A percentile compares a stretch with the other conserved stretches of the same genome.
Evolutionary conservation across 1,140 invertebrate species (phyloP).

Genomic region (Phocides pigmalion): DNA sequence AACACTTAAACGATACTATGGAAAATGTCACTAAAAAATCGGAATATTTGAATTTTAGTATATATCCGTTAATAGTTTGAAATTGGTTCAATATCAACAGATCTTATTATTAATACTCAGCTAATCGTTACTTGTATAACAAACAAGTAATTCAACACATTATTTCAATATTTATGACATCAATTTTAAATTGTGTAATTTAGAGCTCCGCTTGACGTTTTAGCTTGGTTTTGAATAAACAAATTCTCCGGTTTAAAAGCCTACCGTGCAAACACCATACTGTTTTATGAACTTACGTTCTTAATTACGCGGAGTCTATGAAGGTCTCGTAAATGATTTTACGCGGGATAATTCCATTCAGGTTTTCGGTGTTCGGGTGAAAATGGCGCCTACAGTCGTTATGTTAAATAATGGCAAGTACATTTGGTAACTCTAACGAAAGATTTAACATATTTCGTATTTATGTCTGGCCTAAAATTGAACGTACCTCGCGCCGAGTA

Average conservation of each 20-base stretch:
- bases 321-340: slow-evolving; percentile 36
- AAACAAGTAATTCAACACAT: no score
- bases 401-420: slow-evolving; percentile 25
- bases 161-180: no score
- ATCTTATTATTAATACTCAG: no score
- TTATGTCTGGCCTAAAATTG: neutral
- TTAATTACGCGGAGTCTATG: slow-evolving; percentile 35
- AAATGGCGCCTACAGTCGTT: slow-evolving; percentile 25
- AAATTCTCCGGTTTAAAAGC: slow-evolving; percentile 32
- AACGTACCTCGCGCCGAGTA: neutral
- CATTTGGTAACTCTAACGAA: slow-evolving; percentile 14
- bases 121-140: no score
- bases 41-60: no score
- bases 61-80: no score
- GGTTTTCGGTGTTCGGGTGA: slow-evolving; percentile 19
- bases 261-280: slow-evolving; percentile 17
- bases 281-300: slow-evolving; percentile 32
- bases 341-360: slow-evolving; percentile 32
- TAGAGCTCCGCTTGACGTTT: neutral
- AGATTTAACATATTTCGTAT: slow-evolving; percentile 19
- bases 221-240: slow-evolving; percentile 25
- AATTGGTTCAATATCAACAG: no score
- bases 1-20: no score
- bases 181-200: neutral
- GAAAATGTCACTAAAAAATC: no score